A percentile compares a stretch with the other conserved stretches of the same genome.
These are phyloP conservation scores for Hoplostethus atlanticus DNA, from an alignment of 2,797 vertebrate species.

Conservation along the genomic window DNA sequence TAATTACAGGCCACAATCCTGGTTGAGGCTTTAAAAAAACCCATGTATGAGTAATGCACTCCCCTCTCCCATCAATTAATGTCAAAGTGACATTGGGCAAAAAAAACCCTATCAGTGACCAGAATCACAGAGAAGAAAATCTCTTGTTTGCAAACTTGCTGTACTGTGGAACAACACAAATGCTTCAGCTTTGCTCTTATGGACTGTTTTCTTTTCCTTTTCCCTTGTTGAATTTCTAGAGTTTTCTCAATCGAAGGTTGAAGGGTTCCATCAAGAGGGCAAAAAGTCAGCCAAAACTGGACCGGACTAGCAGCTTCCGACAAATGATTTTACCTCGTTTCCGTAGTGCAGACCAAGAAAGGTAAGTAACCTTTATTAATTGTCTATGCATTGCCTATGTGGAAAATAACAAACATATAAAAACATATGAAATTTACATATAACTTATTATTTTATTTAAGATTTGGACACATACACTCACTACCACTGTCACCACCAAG, in stretches of 20 bases:
- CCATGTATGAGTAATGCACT: neutral
- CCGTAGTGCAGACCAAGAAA: conserved; percentile 95
- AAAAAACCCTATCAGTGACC: no score
- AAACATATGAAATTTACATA: neutral
- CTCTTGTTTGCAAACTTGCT: no score
- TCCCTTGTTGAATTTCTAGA: conserved; percentile 73
- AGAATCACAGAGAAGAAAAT: no score
- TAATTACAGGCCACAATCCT: neutral
- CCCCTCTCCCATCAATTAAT: neutral
- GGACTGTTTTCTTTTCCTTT: conserved; percentile 17
- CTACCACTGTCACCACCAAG: no score
- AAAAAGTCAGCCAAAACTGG: conserved; percentile 96
- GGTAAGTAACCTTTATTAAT: conserved; percentile 72
- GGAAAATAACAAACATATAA: no score
- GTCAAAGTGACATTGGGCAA: neutral
- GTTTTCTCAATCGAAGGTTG: conserved; percentile 94
- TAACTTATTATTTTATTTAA: neutral
- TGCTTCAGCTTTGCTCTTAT: neutral
- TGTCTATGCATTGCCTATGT: neutral
- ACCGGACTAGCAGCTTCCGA: conserved; percentile 96
- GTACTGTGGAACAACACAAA: neutral
- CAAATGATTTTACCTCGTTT: conserved; percentile 96
- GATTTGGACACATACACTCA: no score
- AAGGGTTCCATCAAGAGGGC: conserved; percentile 98
- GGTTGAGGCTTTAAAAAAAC: neutral